Conservation (phyloP, 2,797 vertebrate genomes). For the Myotis daubentonii region DNA sequence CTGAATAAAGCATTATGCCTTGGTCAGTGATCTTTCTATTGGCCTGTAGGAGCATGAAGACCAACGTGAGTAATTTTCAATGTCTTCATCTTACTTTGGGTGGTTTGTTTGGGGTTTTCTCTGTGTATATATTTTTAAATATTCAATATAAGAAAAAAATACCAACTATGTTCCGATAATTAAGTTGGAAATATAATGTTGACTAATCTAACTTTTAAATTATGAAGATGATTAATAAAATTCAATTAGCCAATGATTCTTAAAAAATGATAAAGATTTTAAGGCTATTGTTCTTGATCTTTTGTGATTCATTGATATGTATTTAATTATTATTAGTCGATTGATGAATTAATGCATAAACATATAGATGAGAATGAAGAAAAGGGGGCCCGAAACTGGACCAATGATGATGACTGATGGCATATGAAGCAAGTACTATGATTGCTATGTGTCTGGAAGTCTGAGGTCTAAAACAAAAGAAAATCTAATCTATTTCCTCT, state of each 20-base stretch:
- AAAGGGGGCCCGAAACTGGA: background rate
- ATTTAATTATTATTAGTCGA: background rate
- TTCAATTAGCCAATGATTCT: background rate
- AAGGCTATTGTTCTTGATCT: background rate
- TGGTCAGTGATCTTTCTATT: rapidly evolving
- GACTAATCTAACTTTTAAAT: background rate
- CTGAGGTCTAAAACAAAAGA: background rate
- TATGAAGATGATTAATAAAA: background rate
- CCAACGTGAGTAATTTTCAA: background rate
- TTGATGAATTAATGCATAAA: background rate
- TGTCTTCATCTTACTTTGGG: background rate
- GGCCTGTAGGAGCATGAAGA: background rate
- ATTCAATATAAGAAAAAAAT: background rate
- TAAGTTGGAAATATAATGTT: background rate
- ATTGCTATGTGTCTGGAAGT: background rate
- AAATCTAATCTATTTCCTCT: background rate
- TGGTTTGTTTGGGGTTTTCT: background rate
- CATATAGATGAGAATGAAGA: background rate
- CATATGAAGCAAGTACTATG: background rate
- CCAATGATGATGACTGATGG: background rate
- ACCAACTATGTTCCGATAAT: background rate
- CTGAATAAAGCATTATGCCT: rapidly evolving
- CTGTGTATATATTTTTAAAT: background rate
- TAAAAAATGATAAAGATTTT: background rate
- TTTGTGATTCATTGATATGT: background rate